Percentiles rank a stretch among this genome's conserved stretches.
These are phyloP conservation scores for Trachelus stipa DNA, from an alignment of 2,888 invertebrate genomes.

Conservation along the genomic window DNA sequence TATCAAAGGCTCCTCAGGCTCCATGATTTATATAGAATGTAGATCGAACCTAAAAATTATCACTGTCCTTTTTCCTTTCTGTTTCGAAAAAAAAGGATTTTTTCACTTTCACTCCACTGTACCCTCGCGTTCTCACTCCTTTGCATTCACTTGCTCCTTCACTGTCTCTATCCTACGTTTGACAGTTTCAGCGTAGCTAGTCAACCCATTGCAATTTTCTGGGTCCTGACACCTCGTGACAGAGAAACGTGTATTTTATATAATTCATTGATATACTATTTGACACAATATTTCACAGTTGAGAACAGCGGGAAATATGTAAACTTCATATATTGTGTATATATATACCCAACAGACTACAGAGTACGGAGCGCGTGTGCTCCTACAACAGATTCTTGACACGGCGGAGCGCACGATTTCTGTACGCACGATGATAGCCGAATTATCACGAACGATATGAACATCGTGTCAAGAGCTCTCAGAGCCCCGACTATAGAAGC, in stretches of 20 bases:
- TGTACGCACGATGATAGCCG: conserved; percentile 33
- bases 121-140: conserved; percentile 18
- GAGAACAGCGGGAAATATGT: not conserved
- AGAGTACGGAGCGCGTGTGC: not conserved
- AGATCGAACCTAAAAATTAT: not conserved
- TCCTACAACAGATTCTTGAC: not conserved
- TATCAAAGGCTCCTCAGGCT: conserved; percentile 79
- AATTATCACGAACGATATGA: conserved; percentile 30
- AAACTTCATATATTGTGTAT: not conserved
- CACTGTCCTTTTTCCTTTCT: not conserved
- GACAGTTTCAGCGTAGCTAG: conserved; percentile 31
- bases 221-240: conserved; percentile 37
- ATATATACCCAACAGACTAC: not conserved
- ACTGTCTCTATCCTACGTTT: conserved; percentile 25
- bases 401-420: conserved; percentile 23
- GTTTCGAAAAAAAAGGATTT: conserved; percentile 23
- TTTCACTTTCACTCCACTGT: conserved; percentile 41
- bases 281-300: not conserved
- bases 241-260: not conserved
- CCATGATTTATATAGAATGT: conserved; percentile 68
- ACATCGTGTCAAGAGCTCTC: not conserved
- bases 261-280: not conserved
- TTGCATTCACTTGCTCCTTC: conserved; percentile 29
- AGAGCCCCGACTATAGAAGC: not conserved
- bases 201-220: conserved; percentile 38